Evolutionary conservation across 2,113 vertebrate species (phyloP).

Genomic region (Stigmatopora nigra): DNA sequence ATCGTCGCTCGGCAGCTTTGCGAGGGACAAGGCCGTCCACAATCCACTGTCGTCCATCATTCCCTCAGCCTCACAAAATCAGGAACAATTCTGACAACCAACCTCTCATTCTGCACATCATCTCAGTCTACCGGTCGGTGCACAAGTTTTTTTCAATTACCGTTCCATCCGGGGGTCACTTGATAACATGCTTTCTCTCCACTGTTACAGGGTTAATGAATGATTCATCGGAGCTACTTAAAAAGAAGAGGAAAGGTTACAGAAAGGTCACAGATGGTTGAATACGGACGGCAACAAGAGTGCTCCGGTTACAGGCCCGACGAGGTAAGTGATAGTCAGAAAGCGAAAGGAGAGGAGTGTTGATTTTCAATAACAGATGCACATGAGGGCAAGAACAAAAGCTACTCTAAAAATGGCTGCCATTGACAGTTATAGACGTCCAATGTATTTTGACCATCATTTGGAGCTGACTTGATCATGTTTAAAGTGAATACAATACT

Average conservation of each 20-base stretch:
- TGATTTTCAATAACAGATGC: neutral
- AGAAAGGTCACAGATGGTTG: constrained; percentile 45
- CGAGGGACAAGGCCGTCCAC: neutral
- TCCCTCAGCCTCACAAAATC: constrained; percentile 4
- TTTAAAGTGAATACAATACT: no score
- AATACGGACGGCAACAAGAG: constrained; percentile 24
- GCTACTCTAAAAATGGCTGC: neutral
- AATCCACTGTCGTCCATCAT: constrained; percentile 8
- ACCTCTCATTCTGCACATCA: constrained; percentile 5
- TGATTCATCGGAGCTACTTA: constrained; percentile 45
- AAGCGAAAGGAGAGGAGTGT: constrained; percentile 46
- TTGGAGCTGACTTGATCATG: no score
- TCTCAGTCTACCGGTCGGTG: constrained; percentile 10
- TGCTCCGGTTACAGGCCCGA: constrained; percentile 59
- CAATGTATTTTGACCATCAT: no score
- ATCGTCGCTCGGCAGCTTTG: constrained; percentile 3
- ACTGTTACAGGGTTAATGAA: constrained; percentile 38
- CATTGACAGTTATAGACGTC: no score
- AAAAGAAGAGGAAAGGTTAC: constrained; percentile 26
- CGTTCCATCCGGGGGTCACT: constrained; percentile 50
- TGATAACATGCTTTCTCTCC: constrained; percentile 34
- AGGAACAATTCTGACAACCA: constrained; percentile 5
- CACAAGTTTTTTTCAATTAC: constrained; percentile 51
- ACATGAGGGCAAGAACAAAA: neutral
- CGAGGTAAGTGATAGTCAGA: constrained; percentile 59